These are phyloP conservation scores for Ochropleura plecta DNA, from an alignment of 2,888 invertebrate genomes.

Conservation along the genomic window DNA sequence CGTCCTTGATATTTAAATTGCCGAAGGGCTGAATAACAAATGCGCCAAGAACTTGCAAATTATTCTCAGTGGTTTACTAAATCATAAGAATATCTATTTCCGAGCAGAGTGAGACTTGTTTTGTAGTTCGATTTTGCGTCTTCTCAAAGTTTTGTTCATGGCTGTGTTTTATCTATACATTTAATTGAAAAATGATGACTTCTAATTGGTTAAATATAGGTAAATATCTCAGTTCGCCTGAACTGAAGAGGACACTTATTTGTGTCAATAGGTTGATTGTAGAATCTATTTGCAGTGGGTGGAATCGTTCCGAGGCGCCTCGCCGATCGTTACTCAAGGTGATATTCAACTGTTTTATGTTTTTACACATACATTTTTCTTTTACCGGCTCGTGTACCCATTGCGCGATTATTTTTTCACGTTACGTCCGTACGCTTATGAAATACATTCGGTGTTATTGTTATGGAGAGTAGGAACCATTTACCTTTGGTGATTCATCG, in stretches of 20 bases:
- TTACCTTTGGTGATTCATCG: background rate
- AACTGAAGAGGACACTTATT: slow-evolving; percentile 57
- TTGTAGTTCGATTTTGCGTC: slow-evolving; percentile 2
- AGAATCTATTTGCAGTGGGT: slow-evolving; percentile 70
- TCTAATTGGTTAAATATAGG: slow-evolving; percentile 38
- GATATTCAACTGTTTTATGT: slow-evolving; percentile 64
- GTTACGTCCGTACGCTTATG: slow-evolving; percentile 21
- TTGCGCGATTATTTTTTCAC: slow-evolving; percentile 40
- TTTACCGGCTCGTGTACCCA: slow-evolving; percentile 33
- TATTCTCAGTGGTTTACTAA: slow-evolving; percentile 30
- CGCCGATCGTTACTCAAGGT: slow-evolving; percentile 65
- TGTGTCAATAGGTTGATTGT: slow-evolving; percentile 77
- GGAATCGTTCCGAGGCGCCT: slow-evolving; percentile 68
- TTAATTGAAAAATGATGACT: slow-evolving; percentile 23
- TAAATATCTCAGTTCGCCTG: slow-evolving; percentile 31
- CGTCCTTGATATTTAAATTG: slow-evolving; percentile 34
- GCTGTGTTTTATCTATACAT: background rate
- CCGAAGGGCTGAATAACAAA: slow-evolving; percentile 39
- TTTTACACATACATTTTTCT: slow-evolving; percentile 53
- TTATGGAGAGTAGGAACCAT: background rate
- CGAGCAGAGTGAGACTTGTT: background rate
- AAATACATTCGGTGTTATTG: slow-evolving; percentile 33
- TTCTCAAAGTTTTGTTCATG: background rate
- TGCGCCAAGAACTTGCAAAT: slow-evolving; percentile 23
- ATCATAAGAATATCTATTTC: slow-evolving; percentile 47